A percentile compares a stretch with the other conserved stretches of the same genome.
phyloP scores from a whole-genome alignment of 37 sponge, comb jelly and placozoan genomes.

The Hormiphora californensis region DNA sequence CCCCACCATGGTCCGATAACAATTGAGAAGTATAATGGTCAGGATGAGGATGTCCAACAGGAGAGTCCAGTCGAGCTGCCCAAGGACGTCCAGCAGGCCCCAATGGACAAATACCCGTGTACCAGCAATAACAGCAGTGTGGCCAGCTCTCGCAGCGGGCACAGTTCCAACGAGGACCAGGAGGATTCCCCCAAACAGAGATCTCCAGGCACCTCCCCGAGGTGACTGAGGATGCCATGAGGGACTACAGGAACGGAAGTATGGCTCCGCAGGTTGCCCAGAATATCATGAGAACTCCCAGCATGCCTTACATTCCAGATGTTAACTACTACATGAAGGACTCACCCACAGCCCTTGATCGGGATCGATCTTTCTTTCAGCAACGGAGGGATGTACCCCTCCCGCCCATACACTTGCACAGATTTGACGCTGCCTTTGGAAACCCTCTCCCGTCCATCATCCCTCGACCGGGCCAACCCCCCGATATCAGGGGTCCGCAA shows the following conservation, averaged over 20 bases:
- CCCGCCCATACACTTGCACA: constrained; percentile 38
- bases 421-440: constrained; percentile 53
- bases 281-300: constrained; percentile 47
- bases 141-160: constrained; percentile 31
- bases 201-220: constrained; percentile 50
- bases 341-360: constrained; percentile 14
- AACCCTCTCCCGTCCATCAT: constrained; percentile 53
- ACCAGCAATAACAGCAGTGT: constrained; percentile 42
- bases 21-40: no score
- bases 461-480: constrained; percentile 40
- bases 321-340: constrained; percentile 55
- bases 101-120: not conserved
- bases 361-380: constrained; percentile 36
- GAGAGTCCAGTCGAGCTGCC: no score
- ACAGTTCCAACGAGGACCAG: constrained; percentile 51
- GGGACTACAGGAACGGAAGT: constrained; percentile 38
- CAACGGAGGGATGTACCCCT: constrained; percentile 26
- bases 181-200: constrained; percentile 33
- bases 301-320: constrained; percentile 41
- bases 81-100: no score
- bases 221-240: not conserved
- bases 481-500: constrained; percentile 29
- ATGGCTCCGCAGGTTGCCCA: constrained; percentile 18
- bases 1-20: no score
- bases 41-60: not conserved